Percentiles rank a stretch among this genome's conserved stretches.
Evolutionary conservation across 2,797 vertebrate species (phyloP).

Genomic region (Clarias pachynema): DNA sequence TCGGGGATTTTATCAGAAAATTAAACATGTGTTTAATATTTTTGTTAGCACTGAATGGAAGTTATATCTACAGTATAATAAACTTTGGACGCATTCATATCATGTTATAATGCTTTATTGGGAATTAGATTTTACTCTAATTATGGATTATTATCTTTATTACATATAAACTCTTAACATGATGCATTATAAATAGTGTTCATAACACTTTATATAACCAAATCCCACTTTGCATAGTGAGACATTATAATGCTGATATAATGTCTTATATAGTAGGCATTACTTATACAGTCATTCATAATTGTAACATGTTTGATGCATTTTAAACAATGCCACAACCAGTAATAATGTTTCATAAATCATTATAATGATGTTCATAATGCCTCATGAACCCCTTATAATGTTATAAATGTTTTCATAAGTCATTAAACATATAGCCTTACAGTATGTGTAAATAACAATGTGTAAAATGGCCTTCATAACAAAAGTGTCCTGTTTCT

Average conservation of each 20-base stretch:
- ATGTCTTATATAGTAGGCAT: background rate
- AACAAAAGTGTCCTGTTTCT: background rate
- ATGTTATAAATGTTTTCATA: too few relatives aligned
- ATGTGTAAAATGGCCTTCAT: background rate
- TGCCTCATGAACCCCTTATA: too few relatives aligned
- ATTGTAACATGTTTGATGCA: background rate
- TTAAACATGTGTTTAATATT: background rate
- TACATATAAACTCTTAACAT: background rate
- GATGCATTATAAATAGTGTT: background rate
- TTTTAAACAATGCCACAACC: too few relatives aligned
- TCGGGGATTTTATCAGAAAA: background rate
- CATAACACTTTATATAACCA: background rate
- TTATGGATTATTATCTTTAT: background rate
- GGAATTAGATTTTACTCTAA: too few relatives aligned
- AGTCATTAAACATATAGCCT: too few relatives aligned
- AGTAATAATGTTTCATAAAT: too few relatives aligned
- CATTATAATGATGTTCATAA: too few relatives aligned
- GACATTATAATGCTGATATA: background rate
- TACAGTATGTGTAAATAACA: background rate
- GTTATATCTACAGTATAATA: too few relatives aligned
- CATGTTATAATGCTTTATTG: too few relatives aligned
- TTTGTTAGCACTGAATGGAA: background rate
- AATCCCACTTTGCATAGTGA: background rate
- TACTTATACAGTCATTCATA: background rate
- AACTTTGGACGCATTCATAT: too few relatives aligned